Conservation (phyloP, 2,797 vertebrate genomes). For the Paedocypris micromegethes region DNA sequence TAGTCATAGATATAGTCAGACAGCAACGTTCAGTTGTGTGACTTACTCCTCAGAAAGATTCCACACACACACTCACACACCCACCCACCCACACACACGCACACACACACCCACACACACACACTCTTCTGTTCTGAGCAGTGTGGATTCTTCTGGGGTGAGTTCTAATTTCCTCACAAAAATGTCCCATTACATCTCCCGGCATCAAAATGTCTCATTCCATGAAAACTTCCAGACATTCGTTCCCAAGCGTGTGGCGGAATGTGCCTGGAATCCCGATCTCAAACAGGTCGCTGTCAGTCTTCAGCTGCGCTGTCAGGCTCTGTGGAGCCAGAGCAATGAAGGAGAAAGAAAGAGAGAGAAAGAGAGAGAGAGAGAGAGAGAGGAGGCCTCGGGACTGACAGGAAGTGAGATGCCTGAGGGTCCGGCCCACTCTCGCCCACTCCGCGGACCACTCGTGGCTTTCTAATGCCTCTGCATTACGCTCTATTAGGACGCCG, state of each 20-base stretch:
- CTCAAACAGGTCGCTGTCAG: conserved; percentile 41
- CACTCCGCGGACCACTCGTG: conserved; percentile 2
- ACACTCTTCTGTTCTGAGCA: no score
- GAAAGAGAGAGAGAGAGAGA: neutral
- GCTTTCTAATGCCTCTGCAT: conserved; percentile 17
- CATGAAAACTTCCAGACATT: neutral
- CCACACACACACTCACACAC: no score
- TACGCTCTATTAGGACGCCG: conserved; percentile 10
- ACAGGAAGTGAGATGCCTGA: neutral
- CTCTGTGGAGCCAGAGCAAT: conserved; percentile 25
- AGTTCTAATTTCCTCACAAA: no score
- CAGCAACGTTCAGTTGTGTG: no score
- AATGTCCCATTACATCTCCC: neutral
- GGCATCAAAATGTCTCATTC: neutral
- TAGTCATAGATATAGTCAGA: no score
- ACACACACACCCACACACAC: no score
- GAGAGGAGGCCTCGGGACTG: conserved; percentile 11
- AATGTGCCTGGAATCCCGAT: conserved; percentile 20
- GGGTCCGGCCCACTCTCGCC: conserved; percentile 4
- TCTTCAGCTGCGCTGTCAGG: conserved; percentile 24
- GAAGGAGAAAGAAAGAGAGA: conserved; percentile 23
- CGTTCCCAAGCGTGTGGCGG: neutral
- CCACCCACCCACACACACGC: no score
- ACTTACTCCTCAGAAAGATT: no score
- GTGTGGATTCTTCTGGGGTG: no score